Conservation (phyloP, 2,888 invertebrate species). For the Siphlonurus alternatus region DNA sequence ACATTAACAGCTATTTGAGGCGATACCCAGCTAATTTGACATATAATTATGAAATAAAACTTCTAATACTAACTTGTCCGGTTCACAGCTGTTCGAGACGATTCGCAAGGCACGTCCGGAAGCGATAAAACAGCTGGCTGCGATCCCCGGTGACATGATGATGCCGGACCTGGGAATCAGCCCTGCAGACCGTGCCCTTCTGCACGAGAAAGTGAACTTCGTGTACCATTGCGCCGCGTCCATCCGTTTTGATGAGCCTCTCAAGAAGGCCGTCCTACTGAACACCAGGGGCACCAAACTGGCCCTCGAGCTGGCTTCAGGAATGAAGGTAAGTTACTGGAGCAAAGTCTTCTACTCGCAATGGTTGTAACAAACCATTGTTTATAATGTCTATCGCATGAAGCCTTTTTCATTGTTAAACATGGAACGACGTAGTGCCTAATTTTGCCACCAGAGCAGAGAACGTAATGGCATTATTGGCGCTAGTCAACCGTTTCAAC, state of each 20-base stretch:
- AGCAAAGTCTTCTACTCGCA: too few relatives aligned
- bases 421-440: too few relatives aligned
- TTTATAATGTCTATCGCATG: too few relatives aligned
- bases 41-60: too few relatives aligned
- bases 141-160: slow-evolving; percentile 56
- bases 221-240: slow-evolving; percentile 69
- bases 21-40: too few relatives aligned
- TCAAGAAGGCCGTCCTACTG: slow-evolving; percentile 76
- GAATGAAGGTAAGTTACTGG: slow-evolving; percentile 41
- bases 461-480: too few relatives aligned
- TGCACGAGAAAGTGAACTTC: slow-evolving; percentile 53
- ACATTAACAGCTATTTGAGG: too few relatives aligned
- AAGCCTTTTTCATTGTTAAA: too few relatives aligned
- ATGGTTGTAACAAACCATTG: too few relatives aligned
- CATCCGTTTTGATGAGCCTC: slow-evolving; percentile 70
- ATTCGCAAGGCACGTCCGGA: slow-evolving; percentile 47
- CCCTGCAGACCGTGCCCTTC: slow-evolving; percentile 39
- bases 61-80: too few relatives aligned
- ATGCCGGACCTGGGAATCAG: slow-evolving; percentile 51
- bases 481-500: too few relatives aligned
- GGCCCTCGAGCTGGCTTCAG: slow-evolving; percentile 64
- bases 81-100: slow-evolving; percentile 54
- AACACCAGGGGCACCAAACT: slow-evolving; percentile 85
- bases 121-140: slow-evolving; percentile 46
- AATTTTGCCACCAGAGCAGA: too few relatives aligned